Percentiles rank a stretch among this genome's conserved stretches.
These are phyloP conservation scores for Megalops cyprinoides DNA, from an alignment of 2,797 vertebrate species.

Conservation along the genomic window DNA sequence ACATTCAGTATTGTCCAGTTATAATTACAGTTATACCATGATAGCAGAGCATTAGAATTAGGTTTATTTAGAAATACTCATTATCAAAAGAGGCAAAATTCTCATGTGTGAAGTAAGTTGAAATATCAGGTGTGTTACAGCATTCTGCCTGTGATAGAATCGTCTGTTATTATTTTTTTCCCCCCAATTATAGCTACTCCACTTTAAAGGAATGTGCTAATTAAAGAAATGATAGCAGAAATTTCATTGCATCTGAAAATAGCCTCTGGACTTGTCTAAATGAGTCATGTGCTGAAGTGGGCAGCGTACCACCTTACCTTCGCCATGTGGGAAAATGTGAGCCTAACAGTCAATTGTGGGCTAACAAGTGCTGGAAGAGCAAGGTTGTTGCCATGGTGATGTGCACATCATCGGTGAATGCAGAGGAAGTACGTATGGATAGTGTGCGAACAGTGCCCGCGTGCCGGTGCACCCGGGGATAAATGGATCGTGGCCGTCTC, in stretches of 20 bases:
- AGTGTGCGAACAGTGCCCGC: neutral
- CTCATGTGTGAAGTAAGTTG: no score
- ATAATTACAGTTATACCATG: neutral
- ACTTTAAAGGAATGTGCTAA: neutral
- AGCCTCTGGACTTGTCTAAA: neutral
- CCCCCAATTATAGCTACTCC: neutral
- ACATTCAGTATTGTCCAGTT: neutral
- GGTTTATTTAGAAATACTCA: neutral
- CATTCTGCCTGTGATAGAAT: no score
- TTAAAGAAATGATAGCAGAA: no score
- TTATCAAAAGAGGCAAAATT: no score
- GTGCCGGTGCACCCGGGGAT: neutral
- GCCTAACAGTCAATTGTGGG: conserved; percentile 10
- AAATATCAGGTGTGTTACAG: neutral
- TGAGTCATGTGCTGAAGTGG: neutral
- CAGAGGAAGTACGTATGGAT: neutral
- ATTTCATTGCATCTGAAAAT: neutral
- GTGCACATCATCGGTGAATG: conserved; percentile 3
- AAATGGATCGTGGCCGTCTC: neutral
- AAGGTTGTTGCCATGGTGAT: conserved; percentile 32
- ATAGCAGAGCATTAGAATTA: neutral
- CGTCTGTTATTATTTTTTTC: neutral
- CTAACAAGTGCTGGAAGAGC: conserved; percentile 18
- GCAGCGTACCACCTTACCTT: neutral
- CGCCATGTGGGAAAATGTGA: conserved; percentile 19